Evolutionary conservation across 2,888 invertebrate species (phyloP).

Genomic region (Argyra leucocephala): DNA sequence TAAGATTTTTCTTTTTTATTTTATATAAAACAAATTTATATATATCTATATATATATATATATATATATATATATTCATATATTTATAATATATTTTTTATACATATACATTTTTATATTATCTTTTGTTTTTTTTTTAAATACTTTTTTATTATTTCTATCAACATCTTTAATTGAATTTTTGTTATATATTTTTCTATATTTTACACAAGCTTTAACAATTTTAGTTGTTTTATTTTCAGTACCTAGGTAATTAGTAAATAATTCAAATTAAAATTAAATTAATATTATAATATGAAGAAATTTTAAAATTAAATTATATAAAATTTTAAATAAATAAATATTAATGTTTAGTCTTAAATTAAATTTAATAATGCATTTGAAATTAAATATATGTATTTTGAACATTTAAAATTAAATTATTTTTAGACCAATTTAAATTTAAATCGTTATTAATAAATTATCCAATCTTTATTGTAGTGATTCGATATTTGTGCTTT

Average conservation of each 20-base stretch:
- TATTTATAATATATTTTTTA: neutral
- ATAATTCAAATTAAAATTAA: neutral
- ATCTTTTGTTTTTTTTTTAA: neutral
- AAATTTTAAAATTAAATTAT: neutral
- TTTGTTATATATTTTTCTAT: neutral
- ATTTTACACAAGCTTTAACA: neutral
- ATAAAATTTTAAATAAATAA: neutral
- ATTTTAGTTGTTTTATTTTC: neutral
- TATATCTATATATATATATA: neutral
- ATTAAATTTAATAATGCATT: too few relatives aligned
- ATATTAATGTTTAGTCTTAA: neutral
- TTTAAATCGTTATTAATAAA: too few relatives aligned
- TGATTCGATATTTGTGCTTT: too few relatives aligned
- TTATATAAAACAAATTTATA: conserved; percentile 2
- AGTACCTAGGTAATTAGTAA: too few relatives aligned
- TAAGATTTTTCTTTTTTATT: conserved; percentile 1
- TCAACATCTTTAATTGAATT: neutral
- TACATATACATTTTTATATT: neutral
- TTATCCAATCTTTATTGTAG: too few relatives aligned
- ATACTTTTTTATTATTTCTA: neutral
- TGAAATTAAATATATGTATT: too few relatives aligned
- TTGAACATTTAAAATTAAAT: too few relatives aligned
- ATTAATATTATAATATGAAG: neutral
- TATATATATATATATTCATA: neutral
- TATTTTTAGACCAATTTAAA: too few relatives aligned